Evolutionary conservation across 1,140 invertebrate genomes (phyloP), one percentile per base, ranked within the genome.

Genomic region (Sinonovacula constricta): DNA sequence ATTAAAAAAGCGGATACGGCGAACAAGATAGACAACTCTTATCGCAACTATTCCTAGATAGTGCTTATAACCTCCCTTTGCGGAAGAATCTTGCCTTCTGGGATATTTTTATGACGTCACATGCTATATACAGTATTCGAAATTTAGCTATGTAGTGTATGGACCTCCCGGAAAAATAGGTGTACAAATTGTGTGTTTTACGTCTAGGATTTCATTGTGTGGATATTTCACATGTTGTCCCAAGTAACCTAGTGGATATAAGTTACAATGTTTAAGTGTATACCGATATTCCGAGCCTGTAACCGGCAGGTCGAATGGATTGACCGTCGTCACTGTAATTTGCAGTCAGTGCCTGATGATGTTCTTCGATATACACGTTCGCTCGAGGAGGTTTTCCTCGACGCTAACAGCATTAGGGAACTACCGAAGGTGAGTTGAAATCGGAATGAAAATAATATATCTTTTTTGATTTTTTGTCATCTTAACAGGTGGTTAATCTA

Each of bases 221-320:
- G 54, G 33, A 68, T 74, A 63, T 78, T 79, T 79, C 81, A 82
- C 53, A 81, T 82, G 77, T 82, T 67, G 66, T 45, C 75, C 68
- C 49, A 62, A 76, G 65, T 70, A 53, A 82, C 79, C 30, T 84
- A 82, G 62, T 45, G 39, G 65, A 70, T 68, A 67, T 36, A 80
- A 45, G 70, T 53, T 68, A 59, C 59, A 51, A 91, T 91, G 86
- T 91, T 92, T 77, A 90, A 91, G 85, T 99, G 97, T 94, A 98
- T 99, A 93, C 97, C 97, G 91, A 96, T 98, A 91, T 98, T 99
- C 93, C 97, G 97, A 93, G 96, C 96, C 92, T 99, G 98, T 94
- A 99, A 99, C 94, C 95, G 97, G 92, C 97, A 99, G 94, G 96
- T 99, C 89, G 98, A 99, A 94, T 98, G 95, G 93, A 95, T 99